Base-by-base conservation (phyloP, 2,113 vertebrate genomes). In the Apus apus region DNA sequence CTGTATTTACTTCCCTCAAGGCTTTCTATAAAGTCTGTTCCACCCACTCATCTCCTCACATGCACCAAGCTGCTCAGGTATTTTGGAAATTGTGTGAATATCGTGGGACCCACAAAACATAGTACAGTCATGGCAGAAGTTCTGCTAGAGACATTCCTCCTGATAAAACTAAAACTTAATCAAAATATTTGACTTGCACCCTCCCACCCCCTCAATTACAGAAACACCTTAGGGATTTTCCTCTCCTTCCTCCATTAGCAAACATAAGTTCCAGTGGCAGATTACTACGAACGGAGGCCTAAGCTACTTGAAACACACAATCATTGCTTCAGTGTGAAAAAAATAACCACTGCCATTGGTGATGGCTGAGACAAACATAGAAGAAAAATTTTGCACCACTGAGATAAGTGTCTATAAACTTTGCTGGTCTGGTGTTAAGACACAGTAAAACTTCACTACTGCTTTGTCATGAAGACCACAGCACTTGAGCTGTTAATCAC, bases 1-100 rank as follows among this genome's bases (percentile, higher is more conserved):
- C 32, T 78, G 71, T 75, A 61, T 89, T 90, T 85, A 56, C 81
- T 57, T 78, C 58, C 71, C 36, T 62, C 50, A n/a, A 43, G 75
- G 75, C 13, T 83, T 79, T 72, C n/a, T 68, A 21, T 83, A 61
- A 90, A 92, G 67, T 83, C 70, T 93, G 75, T 90, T 89, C 74
- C 78, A 87, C 68, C 71, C 64, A 77, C 68, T 76, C 26, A 5
- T 77, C 80, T 93, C 75, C 74, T 85, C 72, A 66, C 51, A 66
- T 6, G 9, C 48, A 78, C 62, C 50, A 75, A 68, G 85, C 48
- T 91, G 81, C 74, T 91, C 15, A 3, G 50, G 6, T 66, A 36
- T 70, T 89, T 93, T 90, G 78, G 58, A 95, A 90, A 76, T 13
- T 91, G 25, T n/a, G n/a, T 85, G 71, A 85, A 40, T 68, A 54